Conservation (phyloP, 2,888 invertebrate genomes). For the Epinotia demarniana region DNA sequence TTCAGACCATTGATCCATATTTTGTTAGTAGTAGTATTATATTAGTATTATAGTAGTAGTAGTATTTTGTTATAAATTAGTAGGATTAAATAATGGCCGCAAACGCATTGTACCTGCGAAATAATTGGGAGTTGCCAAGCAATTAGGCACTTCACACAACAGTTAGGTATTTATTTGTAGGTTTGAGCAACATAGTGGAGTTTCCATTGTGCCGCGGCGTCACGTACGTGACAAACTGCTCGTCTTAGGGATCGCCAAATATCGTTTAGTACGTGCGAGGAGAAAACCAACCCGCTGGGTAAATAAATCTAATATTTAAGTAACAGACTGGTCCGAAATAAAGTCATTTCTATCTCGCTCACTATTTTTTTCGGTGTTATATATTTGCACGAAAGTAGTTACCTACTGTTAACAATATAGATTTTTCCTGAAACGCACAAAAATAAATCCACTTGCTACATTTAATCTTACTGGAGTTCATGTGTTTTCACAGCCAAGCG, state of each 20-base stretch:
- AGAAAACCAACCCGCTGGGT: conserved; percentile 79
- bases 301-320: conserved; percentile 83
- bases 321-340: conserved; percentile 76
- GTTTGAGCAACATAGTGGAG: conserved; percentile 76
- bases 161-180: conserved; percentile 79
- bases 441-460: conserved; percentile 16
- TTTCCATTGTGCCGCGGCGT: conserved; percentile 79
- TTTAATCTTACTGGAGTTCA: conserved; percentile 6
- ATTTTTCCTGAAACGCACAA: conserved; percentile 5
- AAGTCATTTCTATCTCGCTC: conserved; percentile 63
- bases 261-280: conserved; percentile 83
- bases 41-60: no score
- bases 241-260: conserved; percentile 85
- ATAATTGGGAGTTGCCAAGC: conserved; percentile 10
- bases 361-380: conserved; percentile 57
- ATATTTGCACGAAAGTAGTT: conserved; percentile 49
- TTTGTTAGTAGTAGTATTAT: no score
- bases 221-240: conserved; percentile 84
- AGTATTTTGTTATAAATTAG: no score
- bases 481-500: conserved; percentile 15
- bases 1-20: no score
- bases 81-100: no score
- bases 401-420: neutral
- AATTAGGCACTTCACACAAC: conserved; percentile 59
- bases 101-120: conserved; percentile 1